A percentile compares a stretch with the other conserved stretches of the same genome.
These are phyloP conservation scores for Caerostris darwini DNA, from an alignment of 1,140 invertebrate species.

Conservation along the genomic window DNA sequence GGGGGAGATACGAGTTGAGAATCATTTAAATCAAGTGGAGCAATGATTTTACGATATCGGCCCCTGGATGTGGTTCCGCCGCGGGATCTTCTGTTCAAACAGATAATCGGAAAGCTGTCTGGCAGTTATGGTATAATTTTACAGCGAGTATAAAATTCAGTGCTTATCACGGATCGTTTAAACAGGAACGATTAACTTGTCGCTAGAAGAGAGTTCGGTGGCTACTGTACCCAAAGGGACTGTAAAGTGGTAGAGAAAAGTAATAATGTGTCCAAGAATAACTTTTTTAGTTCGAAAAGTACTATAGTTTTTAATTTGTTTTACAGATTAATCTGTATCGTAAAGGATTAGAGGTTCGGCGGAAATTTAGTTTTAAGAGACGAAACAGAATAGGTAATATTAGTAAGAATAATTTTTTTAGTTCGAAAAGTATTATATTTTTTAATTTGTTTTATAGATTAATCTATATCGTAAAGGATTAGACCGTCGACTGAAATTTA, in stretches of 20 bases:
- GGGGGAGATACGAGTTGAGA: constrained; percentile 35
- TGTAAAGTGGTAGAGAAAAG: neutral
- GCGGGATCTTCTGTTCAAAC: constrained; percentile 22
- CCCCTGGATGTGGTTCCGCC: constrained; percentile 24
- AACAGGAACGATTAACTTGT: constrained; percentile 21
- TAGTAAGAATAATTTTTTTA: neutral
- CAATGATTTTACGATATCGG: constrained; percentile 42
- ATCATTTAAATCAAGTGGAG: constrained; percentile 64
- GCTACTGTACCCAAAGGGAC: neutral
- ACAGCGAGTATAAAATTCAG: constrained; percentile 34
- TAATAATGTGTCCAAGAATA: neutral
- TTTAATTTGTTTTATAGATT: too few relatives aligned
- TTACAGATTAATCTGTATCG: neutral
- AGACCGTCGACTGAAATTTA: too few relatives aligned
- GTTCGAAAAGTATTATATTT: too few relatives aligned
- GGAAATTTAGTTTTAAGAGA: too few relatives aligned
- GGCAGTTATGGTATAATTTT: constrained; percentile 40
- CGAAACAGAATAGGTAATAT: too few relatives aligned
- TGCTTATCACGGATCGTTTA: constrained; percentile 19
- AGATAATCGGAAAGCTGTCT: constrained; percentile 20
- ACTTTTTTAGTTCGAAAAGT: neutral
- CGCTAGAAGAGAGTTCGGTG: constrained; percentile 14
- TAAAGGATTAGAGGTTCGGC: too few relatives aligned
- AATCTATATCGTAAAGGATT: too few relatives aligned
- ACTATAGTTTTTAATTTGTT: neutral